A percentile compares a stretch with the other conserved stretches of the same genome.
These are phyloP conservation scores for Zhuqinia jingwanae DNA, from an alignment of 2,888 invertebrate genomes.

Conservation along the genomic window DNA sequence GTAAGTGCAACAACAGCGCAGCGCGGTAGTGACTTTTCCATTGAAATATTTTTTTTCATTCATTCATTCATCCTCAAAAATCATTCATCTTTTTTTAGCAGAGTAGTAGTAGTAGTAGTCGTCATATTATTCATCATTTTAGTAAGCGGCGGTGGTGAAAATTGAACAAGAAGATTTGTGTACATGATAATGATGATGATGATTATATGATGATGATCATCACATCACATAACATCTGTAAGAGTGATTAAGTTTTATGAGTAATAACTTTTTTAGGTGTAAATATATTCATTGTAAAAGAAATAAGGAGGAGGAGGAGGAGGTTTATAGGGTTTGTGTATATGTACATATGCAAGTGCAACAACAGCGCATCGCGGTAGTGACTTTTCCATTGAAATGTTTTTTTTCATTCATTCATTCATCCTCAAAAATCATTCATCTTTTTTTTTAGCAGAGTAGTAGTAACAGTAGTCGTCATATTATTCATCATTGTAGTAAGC, in stretches of 20 bases:
- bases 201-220: slow-evolving; percentile 49
- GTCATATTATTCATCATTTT: slow-evolving; percentile 38
- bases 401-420: slow-evolving; percentile 35
- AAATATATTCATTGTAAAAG: slow-evolving; percentile 25
- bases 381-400: slow-evolving; percentile 38
- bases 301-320: too few relatives aligned
- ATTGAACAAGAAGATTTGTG: not conserved
- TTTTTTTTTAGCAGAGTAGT: too few relatives aligned
- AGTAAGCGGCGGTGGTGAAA: not conserved
- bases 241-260: slow-evolving; percentile 41
- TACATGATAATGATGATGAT: slow-evolving; percentile 29
- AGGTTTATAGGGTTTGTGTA: not conserved
- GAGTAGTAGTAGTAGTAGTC: too few relatives aligned
- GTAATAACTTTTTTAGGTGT: slow-evolving; percentile 39
- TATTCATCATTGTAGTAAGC: slow-evolving; percentile 29
- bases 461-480: too few relatives aligned
- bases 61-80: slow-evolving; percentile 38
- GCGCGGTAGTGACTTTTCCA: slow-evolving; percentile 2
- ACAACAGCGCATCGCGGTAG: not conserved
- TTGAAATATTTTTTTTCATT: slow-evolving; percentile 33
- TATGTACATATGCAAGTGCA: not conserved
- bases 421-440: slow-evolving; percentile 2
- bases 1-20: not conserved
- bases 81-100: too few relatives aligned
- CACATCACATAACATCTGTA: not conserved